These are phyloP conservation scores for Thera obeliscata DNA, from an alignment of 2,888 invertebrate species.

Conservation along the genomic window DNA sequence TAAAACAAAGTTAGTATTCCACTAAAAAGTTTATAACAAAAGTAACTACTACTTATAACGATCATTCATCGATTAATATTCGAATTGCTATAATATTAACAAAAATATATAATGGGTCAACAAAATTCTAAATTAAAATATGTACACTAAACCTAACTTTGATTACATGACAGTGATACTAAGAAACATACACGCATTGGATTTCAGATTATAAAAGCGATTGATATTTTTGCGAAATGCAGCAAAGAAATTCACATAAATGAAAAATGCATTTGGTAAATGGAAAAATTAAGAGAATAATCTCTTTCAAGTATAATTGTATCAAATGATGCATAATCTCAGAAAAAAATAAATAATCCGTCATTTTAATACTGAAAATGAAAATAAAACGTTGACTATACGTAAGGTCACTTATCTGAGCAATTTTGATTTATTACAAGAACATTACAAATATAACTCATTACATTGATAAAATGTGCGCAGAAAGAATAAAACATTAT, in stretches of 20 bases:
- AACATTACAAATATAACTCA: slow-evolving; percentile 1
- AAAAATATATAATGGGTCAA: slow-evolving; percentile 69
- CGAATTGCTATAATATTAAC: slow-evolving; percentile 68
- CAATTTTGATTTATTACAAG: slow-evolving; percentile 47
- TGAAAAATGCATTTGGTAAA: slow-evolving; percentile 43
- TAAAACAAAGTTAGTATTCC: slow-evolving; percentile 64
- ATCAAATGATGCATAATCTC: slow-evolving; percentile 33
- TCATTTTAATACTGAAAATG: slow-evolving; percentile 39
- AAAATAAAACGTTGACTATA: slow-evolving; percentile 38
- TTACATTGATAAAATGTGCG: slow-evolving; percentile 6
- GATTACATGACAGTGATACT: slow-evolving; percentile 34
- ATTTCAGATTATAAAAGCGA: slow-evolving; percentile 54
- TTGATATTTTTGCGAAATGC: slow-evolving; percentile 57
- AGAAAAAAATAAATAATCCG: slow-evolving; percentile 20
- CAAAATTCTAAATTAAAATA: slow-evolving; percentile 70
- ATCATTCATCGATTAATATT: slow-evolving; percentile 61
- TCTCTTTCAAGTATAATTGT: slow-evolving; percentile 29
- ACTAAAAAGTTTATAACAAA: slow-evolving; percentile 67
- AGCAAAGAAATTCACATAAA: slow-evolving; percentile 38
- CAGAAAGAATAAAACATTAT: slow-evolving; percentile 18
- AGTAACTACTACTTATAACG: slow-evolving; percentile 60
- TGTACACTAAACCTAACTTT: slow-evolving; percentile 68
- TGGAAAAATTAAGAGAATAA: slow-evolving; percentile 35
- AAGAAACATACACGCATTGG: slow-evolving; percentile 40
- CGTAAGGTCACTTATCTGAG: slow-evolving; percentile 65